Evolutionary conservation across 2,797 vertebrate genomes (phyloP).

Genomic region (Microctenopoma stevenorrisi): DNA sequence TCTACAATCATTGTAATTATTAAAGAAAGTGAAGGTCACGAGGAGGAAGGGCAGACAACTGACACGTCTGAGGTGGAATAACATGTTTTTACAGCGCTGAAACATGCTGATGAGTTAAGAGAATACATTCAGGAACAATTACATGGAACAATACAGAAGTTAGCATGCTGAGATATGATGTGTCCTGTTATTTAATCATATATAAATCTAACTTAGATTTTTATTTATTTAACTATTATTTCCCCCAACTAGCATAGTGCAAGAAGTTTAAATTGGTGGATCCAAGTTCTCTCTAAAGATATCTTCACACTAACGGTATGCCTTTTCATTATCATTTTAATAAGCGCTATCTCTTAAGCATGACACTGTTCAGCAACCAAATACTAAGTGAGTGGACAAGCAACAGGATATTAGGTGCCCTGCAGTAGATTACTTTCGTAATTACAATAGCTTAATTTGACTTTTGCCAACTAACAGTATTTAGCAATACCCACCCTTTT

Average conservation of each 20-base stretch:
- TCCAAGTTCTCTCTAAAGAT: neutral
- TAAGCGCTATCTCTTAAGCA: neutral
- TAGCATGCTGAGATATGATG: neutral
- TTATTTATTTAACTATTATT: too few relatives aligned
- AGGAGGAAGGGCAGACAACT: constrained; percentile 17
- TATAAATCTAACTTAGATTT: neutral
- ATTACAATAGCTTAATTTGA: constrained; percentile 54
- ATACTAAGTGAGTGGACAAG: neutral
- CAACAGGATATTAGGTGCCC: neutral
- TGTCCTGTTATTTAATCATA: neutral
- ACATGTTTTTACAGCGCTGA: neutral
- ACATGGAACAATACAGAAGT: neutral
- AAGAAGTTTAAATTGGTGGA: neutral
- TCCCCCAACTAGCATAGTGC: neutral
- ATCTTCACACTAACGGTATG: neutral
- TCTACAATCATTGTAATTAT: constrained; percentile 69
- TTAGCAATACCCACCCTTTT: constrained; percentile 43
- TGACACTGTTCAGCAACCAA: neutral
- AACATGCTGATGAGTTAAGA: neutral
- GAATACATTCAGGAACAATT: neutral
- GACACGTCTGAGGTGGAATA: constrained; percentile 15
- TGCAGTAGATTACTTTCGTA: constrained; percentile 17
- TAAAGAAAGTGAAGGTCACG: constrained; percentile 62
- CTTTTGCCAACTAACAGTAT: constrained; percentile 38
- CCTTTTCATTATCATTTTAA: neutral